phyloP scores from a whole-genome alignment of 2,113 vertebrate species.

The Daubentonia madagascariensis region DNA sequence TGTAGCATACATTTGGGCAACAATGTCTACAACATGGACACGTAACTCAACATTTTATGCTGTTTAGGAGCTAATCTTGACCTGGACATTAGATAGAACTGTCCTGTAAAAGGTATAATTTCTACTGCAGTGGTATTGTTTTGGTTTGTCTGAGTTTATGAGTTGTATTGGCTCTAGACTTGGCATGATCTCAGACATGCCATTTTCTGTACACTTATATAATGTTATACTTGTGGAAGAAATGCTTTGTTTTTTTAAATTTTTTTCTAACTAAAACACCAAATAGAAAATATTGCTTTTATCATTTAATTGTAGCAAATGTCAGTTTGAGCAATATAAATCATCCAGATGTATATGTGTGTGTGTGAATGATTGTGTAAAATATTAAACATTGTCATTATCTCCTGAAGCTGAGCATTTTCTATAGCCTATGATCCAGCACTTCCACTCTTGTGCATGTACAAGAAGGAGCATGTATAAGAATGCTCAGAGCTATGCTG shows the following conservation, averaged over 20 bases:
- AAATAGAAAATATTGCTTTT: background rate
- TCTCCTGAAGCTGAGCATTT: background rate
- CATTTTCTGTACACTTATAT: background rate
- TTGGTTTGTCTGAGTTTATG: background rate
- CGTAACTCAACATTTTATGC: background rate
- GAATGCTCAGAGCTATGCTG: background rate
- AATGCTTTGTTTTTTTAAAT: background rate
- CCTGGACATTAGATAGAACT: background rate
- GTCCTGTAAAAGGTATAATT: background rate
- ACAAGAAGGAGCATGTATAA: background rate
- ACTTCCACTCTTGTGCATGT: background rate
- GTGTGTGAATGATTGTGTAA: background rate
- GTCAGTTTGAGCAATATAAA: background rate
- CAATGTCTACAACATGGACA: background rate
- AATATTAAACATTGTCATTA: background rate
- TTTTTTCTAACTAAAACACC: conserved; percentile 19
- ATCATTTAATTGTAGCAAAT: background rate
- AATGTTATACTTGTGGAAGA: background rate
- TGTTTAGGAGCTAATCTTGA: background rate
- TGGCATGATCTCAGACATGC: background rate
- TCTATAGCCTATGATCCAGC: too few relatives aligned
- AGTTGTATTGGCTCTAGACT: background rate
- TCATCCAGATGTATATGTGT: background rate
- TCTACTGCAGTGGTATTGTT: background rate
- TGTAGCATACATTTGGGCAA: background rate